Evolutionary conservation across 2,888 invertebrate species (phyloP).

Genomic region (Macrophya annulata): DNA sequence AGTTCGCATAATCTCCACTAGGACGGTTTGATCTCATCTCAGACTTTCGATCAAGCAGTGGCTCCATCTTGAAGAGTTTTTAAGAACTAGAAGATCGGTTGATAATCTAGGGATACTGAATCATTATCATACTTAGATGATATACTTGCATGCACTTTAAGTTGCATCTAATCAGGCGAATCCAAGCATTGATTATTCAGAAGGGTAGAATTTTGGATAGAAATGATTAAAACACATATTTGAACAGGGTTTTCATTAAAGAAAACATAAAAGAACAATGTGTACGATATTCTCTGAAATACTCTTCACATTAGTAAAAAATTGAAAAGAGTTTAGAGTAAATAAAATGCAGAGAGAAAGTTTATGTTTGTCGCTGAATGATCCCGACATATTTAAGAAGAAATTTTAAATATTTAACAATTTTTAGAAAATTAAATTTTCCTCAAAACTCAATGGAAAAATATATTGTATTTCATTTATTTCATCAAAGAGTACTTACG

Average conservation of each 20-base stretch:
- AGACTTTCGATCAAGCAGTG: background rate
- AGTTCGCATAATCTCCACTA: background rate
- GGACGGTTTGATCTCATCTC: background rate
- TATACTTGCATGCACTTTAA: background rate
- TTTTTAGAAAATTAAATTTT: too few species aligned
- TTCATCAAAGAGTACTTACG: too few species aligned
- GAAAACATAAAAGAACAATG: too few species aligned
- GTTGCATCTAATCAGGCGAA: slow-evolving; percentile 24
- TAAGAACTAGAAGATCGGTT: background rate
- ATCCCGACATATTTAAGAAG: too few species aligned
- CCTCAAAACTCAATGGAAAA: too few species aligned
- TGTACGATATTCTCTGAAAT: too few species aligned
- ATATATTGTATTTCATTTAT: too few species aligned
- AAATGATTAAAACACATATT: background rate
- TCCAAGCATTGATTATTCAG: background rate
- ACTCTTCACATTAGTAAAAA: too few species aligned
- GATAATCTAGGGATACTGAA: background rate
- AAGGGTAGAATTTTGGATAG: background rate
- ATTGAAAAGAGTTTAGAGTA: too few species aligned
- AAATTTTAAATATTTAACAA: too few species aligned
- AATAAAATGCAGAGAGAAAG: too few species aligned
- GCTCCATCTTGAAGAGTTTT: background rate
- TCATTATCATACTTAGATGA: background rate
- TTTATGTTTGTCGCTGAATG: too few species aligned
- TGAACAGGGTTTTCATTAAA: background rate